A percentile compares a stretch with the other conserved stretches of the same genome.
These are phyloP conservation scores for Dendroctonus ponderosae DNA, from an alignment of 1,140 invertebrate species.

Conservation along the genomic window DNA sequence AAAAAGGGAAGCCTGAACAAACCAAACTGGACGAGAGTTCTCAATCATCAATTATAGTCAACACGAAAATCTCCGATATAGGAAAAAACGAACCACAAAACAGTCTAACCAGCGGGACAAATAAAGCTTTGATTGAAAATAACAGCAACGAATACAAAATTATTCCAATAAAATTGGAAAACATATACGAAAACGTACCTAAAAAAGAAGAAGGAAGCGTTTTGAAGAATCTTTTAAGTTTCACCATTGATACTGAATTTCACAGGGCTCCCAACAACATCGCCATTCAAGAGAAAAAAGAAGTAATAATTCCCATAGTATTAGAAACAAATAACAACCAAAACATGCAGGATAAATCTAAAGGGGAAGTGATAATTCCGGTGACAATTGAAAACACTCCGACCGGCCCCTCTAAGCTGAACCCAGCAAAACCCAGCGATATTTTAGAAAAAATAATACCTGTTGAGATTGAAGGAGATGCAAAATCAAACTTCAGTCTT, in stretches of 20 bases:
- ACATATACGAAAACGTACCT: not conserved
- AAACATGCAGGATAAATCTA: not conserved
- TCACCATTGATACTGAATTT: not conserved
- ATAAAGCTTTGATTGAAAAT: not conserved
- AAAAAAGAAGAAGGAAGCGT: not conserved
- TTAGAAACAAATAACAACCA: conserved; percentile 5
- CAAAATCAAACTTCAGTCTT: not conserved
- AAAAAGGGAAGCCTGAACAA: no score
- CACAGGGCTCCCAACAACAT: not conserved
- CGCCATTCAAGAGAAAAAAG: not conserved
- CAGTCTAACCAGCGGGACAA: no score
- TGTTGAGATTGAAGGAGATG: not conserved
- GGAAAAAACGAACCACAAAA: no score
- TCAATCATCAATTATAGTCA: no score
- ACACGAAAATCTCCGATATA: no score
- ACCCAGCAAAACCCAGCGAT: not conserved
- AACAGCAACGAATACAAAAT: conserved; percentile 1
- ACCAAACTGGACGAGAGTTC: no score
- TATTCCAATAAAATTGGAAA: conserved; percentile 10
- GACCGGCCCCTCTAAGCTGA: not conserved
- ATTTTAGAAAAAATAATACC: conserved; percentile 6
- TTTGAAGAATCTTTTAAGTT: not conserved
- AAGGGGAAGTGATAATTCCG: conserved; percentile 17
- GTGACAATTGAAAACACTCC: conserved; percentile 9
- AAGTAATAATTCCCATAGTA: conserved; percentile 5